A percentile compares a stretch with the other conserved stretches of the same genome.
phyloP scores from a whole-genome alignment of 2,797 vertebrate species.

The Neoniphon sammara region DNA sequence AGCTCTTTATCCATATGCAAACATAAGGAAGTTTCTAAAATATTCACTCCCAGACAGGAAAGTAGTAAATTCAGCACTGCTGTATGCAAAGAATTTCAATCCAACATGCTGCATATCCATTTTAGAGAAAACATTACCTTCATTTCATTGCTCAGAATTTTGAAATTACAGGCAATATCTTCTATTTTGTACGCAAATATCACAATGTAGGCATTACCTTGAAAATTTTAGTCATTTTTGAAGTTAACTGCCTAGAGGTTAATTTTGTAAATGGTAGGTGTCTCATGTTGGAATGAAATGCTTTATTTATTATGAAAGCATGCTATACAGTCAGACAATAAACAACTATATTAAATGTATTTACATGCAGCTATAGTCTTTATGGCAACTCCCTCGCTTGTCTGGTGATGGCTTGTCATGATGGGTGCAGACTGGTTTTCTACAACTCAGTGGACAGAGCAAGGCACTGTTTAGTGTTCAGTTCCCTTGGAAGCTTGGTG shows the following conservation, averaged over 20 bases:
- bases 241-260: too few species aligned
- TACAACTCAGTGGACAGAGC: background rate
- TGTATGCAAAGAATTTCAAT: conserved; percentile 24
- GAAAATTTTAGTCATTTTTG: too few species aligned
- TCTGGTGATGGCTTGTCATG: background rate
- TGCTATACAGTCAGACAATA: conserved; percentile 18
- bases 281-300: too few species aligned
- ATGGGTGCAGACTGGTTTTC: background rate
- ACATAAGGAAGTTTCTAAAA: background rate
- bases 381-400: background rate
- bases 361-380: conserved; percentile 5
- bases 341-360: conserved; percentile 1
- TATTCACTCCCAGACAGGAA: background rate
- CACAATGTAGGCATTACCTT: background rate
- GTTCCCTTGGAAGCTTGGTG: background rate
- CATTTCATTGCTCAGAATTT: too few species aligned
- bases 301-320: background rate
- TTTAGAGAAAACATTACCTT: too few species aligned
- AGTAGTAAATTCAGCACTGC: background rate
- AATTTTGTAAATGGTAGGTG: too few species aligned
- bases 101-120: background rate
- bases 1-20: background rate
- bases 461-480: background rate
- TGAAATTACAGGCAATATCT: too few species aligned
- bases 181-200: background rate